Evolutionary conservation across 2,888 invertebrate genomes (phyloP).

Genomic region (Parnassius apollo): DNA sequence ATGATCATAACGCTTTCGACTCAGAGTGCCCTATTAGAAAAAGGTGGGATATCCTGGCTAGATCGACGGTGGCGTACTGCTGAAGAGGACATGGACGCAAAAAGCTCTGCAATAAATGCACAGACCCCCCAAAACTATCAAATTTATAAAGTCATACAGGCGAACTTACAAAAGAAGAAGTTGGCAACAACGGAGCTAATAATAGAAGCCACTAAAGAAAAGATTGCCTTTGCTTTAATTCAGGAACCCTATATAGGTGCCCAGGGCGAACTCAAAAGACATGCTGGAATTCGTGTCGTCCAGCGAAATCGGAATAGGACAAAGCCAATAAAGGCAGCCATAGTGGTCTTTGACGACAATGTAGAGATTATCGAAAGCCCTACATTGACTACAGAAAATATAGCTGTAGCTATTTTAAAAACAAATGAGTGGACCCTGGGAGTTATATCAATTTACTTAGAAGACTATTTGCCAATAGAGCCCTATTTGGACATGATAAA

Average conservation of each 20-base stretch:
- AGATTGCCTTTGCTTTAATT: conserved; percentile 5
- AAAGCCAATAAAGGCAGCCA: not conserved
- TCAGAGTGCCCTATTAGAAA: not conserved
- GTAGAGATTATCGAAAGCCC: too few species aligned
- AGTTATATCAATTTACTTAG: too few species aligned
- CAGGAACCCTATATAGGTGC: conserved; percentile 26
- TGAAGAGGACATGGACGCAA: not conserved
- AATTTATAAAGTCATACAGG: too few species aligned
- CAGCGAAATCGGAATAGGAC: conserved; percentile 1
- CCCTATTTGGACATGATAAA: too few species aligned
- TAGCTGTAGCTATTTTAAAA: too few species aligned
- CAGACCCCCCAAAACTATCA: too few species aligned
- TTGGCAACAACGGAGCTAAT: not conserved
- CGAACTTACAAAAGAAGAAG: not conserved
- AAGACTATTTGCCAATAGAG: too few species aligned
- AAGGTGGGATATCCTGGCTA: conserved; percentile 27
- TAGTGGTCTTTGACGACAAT: too few species aligned
- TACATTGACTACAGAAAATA: too few species aligned
- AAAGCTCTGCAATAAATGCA: too few species aligned
- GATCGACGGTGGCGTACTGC: conserved; percentile 13
- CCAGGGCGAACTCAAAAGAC: conserved; percentile 3
- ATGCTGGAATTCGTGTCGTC: conserved; percentile 7
- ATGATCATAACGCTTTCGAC: too few species aligned
- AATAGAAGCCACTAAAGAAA: not conserved
- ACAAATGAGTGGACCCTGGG: too few species aligned